Evolutionary conservation across 2,113 vertebrate genomes (phyloP).

Genomic region (Herpailurus yagouaroundi): DNA sequence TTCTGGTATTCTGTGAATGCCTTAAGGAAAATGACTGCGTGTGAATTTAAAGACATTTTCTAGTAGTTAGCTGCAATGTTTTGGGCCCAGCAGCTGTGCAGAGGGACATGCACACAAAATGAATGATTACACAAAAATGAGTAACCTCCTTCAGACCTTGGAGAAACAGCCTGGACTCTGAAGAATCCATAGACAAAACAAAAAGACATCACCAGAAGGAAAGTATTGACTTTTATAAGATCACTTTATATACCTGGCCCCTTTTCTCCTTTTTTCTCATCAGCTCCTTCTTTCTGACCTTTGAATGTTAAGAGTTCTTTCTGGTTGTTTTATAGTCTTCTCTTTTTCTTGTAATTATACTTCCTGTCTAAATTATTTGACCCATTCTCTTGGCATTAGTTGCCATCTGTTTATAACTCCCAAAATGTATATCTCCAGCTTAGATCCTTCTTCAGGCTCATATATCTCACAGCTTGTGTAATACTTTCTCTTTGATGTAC

Average conservation of each 20-base stretch:
- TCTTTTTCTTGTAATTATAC: not conserved
- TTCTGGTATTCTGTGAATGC: not conserved
- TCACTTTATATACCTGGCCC: not conserved
- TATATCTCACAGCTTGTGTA: not conserved
- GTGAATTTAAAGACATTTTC: not conserved
- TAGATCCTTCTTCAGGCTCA: not conserved
- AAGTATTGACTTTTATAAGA: not conserved
- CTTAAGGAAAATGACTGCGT: not conserved
- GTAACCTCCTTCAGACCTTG: not conserved
- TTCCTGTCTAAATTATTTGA: not conserved
- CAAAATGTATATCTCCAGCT: not conserved
- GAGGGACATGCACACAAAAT: not conserved
- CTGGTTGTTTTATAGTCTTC: not conserved
- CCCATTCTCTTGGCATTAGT: not conserved
- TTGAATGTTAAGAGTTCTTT: not conserved
- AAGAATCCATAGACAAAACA: not conserved
- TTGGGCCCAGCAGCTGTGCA: not conserved
- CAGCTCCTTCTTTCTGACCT: not conserved
- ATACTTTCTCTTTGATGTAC: not conserved
- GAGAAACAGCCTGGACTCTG: not conserved
- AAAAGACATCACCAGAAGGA: not conserved
- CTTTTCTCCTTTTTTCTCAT: not conserved
- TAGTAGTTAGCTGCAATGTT: not conserved
- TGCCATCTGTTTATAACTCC: not conserved
- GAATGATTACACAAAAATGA: not conserved